Base-by-base conservation (phyloP, 2,113 vertebrate species). In the Struthio camelus region DNA sequence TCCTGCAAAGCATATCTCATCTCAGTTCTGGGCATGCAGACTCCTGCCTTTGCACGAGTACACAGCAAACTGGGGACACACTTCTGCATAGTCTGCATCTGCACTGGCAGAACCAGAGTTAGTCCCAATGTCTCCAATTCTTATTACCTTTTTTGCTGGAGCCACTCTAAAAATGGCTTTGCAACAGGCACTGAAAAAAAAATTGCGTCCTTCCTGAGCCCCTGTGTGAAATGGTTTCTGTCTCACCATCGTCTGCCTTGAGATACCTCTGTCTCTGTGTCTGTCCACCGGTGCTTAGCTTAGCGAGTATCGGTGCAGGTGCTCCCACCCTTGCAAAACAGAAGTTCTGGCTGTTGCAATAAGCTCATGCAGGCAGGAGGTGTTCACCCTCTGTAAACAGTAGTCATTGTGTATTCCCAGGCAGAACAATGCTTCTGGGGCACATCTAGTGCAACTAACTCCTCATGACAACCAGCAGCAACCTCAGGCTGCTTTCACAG, bases 391-490 rank as follows among this genome's bases (percentile, higher is more conserved):
- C 92, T 80, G 76, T 64, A 59, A 96, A 94, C 75, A 85, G 85
- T 27, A 95, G 90, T 77, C 54, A 3, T 67, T 85, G 90, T 80
- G 87, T 96, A 62, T 67, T 95, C 71, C 82, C 82, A 67, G 79
- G 94, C 82, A 95, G 75, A 91, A 46, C 3, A 0, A 3, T 71
- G 71, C 90, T 96, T 94, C 85, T 94, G 94, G 89, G 85, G 93
- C 87, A 95, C 94, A 80, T 82, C 85, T 95, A 93, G 91, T 92
- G 94, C 96, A 95, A 66, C 92, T 97, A 97, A 96, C 92, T 83
- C 90, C 64, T 94, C 92, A 1, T 96, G 96, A 94, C 96, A 96
- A 94, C 93, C 82, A 95, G 85, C 92, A 95, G 90, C 92, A 97
- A 96, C 92, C 96, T 93, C 67, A 91, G 93, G 80, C 92, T 94